These are phyloP conservation scores for Acrocephalus scirpaceus DNA, from an alignment of 2,797 vertebrate genomes.

Conservation along the genomic window DNA sequence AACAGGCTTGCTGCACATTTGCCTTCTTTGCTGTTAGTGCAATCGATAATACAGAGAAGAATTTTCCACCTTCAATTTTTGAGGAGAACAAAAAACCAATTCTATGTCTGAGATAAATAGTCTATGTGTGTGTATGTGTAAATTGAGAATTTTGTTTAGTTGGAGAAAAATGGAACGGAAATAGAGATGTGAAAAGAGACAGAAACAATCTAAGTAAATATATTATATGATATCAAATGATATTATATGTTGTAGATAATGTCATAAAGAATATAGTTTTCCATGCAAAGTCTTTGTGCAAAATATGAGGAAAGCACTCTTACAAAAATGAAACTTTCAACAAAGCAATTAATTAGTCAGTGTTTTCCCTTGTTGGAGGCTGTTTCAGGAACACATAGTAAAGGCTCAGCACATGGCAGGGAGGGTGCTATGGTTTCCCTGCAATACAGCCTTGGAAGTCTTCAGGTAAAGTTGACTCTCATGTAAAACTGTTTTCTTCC, in stretches of 20 bases:
- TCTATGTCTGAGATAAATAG: not conserved
- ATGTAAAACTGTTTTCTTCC: not conserved
- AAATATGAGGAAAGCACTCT: not conserved
- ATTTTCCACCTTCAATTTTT: not conserved
- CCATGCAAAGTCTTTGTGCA: not conserved
- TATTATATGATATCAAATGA: not conserved
- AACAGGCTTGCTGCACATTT: not conserved
- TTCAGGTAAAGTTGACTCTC: not conserved
- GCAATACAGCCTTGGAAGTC: not conserved
- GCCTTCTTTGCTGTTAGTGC: not conserved
- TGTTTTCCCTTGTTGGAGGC: not conserved
- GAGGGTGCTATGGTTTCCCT: not conserved
- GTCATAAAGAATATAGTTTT: not conserved
- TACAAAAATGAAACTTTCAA: not conserved
- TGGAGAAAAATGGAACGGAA: not conserved
- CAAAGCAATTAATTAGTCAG: not conserved
- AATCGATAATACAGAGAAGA: not conserved
- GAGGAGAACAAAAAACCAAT: accelerated
- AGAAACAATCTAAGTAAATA: not conserved
- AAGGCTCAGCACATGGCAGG: not conserved
- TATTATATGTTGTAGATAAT: not conserved
- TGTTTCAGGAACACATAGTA: not conserved
- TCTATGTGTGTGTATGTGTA: not conserved
- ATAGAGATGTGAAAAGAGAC: not conserved
- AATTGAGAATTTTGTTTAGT: not conserved